Percentiles rank a stretch among this genome's conserved stretches.
phyloP scores from a whole-genome alignment of 2,797 vertebrate genomes.

The Ctenopoma kingsleyae region DNA sequence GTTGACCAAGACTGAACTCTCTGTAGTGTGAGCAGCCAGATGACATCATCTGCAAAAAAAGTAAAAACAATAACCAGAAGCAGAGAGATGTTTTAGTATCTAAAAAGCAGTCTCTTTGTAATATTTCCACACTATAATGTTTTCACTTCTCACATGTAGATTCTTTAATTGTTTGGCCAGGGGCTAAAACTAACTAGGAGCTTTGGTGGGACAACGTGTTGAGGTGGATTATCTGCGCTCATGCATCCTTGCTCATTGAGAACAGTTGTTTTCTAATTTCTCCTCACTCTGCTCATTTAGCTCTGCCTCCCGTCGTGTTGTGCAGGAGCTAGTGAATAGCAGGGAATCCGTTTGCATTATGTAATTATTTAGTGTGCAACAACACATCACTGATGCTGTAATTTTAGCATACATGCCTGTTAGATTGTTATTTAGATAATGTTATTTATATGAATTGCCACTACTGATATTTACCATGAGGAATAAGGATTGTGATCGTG shows the following conservation, averaged over 20 bases:
- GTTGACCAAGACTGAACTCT: not conserved
- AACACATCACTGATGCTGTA: not conserved
- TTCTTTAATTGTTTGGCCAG: not conserved
- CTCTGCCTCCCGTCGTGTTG: conserved; percentile 21
- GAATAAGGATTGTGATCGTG: no score
- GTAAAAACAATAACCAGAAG: no score
- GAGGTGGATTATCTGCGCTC: conserved; percentile 43
- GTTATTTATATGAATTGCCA: not conserved
- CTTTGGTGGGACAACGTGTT: conserved; percentile 26
- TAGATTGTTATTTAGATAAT: conserved; percentile 3
- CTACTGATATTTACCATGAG: not conserved
- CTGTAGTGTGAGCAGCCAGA: not conserved
- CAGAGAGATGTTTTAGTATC: no score
- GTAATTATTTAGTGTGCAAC: conserved; percentile 4
- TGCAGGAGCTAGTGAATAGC: conserved; percentile 34
- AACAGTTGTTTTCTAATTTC: conserved; percentile 66
- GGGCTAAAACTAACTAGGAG: not conserved
- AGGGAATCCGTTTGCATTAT: conserved; percentile 35
- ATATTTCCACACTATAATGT: not conserved
- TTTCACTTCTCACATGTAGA: not conserved
- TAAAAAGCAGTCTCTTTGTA: not conserved
- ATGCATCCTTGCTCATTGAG: conserved; percentile 44
- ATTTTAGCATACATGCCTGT: not conserved
- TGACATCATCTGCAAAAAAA: not conserved
- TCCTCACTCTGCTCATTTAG: conserved; percentile 35